These are phyloP conservation scores for Tragelaphus imberbis DNA, from an alignment of 2,113 vertebrate species.

Conservation along the genomic window DNA sequence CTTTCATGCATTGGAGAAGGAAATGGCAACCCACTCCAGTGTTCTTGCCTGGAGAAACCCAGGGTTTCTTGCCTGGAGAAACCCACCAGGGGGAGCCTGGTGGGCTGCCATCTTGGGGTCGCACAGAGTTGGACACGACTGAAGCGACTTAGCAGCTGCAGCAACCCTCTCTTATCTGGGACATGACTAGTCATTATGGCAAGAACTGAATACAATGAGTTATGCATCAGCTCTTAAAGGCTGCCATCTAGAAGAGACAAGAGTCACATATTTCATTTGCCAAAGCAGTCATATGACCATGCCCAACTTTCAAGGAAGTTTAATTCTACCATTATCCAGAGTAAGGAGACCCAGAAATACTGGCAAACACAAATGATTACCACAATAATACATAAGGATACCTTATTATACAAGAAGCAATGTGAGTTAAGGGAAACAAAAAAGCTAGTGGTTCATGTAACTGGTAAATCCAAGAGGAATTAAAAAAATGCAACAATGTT, in stretches of 20 bases:
- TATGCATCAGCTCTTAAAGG: not conserved
- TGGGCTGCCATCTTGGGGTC: too few species aligned
- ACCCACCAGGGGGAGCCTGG: too few species aligned
- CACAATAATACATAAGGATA: not conserved
- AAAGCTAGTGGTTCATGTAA: not conserved
- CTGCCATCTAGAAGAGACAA: not conserved
- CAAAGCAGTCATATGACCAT: not conserved
- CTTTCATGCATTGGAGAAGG: too few species aligned
- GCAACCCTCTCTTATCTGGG: not conserved
- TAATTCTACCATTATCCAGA: not conserved
- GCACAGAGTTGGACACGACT: too few species aligned
- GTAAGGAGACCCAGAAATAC: constrained; percentile 22
- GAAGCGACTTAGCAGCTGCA: too few species aligned
- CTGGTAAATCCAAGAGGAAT: not conserved
- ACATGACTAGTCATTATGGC: not conserved
- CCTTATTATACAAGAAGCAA: not conserved
- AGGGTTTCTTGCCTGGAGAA: too few species aligned
- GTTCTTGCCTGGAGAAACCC: too few species aligned
- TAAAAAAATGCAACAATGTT: not conserved
- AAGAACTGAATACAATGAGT: not conserved
- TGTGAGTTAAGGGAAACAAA: not conserved
- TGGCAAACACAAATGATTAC: constrained; percentile 13
- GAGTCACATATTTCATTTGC: constrained; percentile 11
- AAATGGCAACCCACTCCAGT: too few species aligned
- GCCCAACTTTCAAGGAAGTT: not conserved